Evolutionary conservation across 2,113 vertebrate genomes (phyloP), one percentile per base, ranked within the genome.

Genomic region (Octodon degus): DNA sequence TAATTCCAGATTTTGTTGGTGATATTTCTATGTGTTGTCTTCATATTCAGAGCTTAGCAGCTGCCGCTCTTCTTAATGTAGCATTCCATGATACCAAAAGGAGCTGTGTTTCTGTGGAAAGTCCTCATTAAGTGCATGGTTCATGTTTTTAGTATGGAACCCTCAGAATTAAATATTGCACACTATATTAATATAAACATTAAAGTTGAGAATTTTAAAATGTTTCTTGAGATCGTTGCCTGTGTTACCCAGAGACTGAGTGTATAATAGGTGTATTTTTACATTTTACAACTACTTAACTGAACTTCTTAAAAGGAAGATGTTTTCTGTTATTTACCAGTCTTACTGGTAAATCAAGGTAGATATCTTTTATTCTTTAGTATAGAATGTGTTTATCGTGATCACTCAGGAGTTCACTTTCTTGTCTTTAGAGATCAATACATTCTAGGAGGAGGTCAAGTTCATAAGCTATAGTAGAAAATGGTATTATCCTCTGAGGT

Each of bases 351-450:
- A 94, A 91, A 22, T 95, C 77, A 58, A 94, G 32, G 34, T 55
- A 60, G 70, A 5, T 32, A 37, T 7, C 53, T 85, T 85, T 60
- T 55, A n/a, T 91, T 96, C 40, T 43, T 43, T 95, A 6, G 70
- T 92, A 34, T 20, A 79, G 62, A 86, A 37, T 82, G 22, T 93
- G n/a, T 13, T 94, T 96, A 94, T 92, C 2, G 4, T n/a, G 32
- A 16, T 94, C n/a, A 80, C 55, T 20, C 68, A 87, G 77, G 72
- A 91, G 32, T 94, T 96, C 24, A 81, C 5, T 80, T 93, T 81
- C 58, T 94, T 95, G 0, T 62, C 70, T 93, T 96, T 96, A 58
- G 30, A 91, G 92, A 84, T 95, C 32, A 92, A 86, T 40, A 62
- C 67, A 96, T 94, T 85, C 14, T 7, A 63, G 60, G 22, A 86